Evolutionary conservation across 2,888 invertebrate genomes (phyloP), one percentile per base, ranked within the genome.

Genomic region (Emmelina monodactyla): DNA sequence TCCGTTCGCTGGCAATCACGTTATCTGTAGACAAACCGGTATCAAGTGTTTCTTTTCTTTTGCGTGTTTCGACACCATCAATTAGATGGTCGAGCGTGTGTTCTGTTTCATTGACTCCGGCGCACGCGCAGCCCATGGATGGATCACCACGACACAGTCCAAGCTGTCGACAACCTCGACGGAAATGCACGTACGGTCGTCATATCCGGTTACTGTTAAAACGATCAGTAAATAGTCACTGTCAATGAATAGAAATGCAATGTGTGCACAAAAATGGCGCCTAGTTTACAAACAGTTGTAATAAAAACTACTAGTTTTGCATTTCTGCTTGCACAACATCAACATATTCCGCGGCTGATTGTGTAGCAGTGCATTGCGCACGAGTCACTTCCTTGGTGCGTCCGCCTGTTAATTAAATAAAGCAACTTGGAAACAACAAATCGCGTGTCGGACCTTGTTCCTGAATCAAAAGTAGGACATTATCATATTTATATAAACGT

Each of bases 391-490:
- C n/a, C n/a, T n/a, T n/a, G n/a, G n/a, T n/a, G n/a, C n/a, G n/a
- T n/a, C n/a, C n/a, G n/a, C n/a, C 25, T n/a, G 11, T 25, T 10
- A 25, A 25, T 25, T 25, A 25, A n/a, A 11, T 25, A 25, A 25
- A 25, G 25, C 9, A 7, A 25, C 25, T n/a, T 4, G n/a, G 25
- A 25, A 3, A 25, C 6, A 25, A 25, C 9, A 25, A 11, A 34
- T 64, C 46, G 70, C 75, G 67, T 72, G 68, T 47, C 25, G 25
- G 31, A 35, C 42, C 37, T 51, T 59, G 62, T 76, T 72, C 72
- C 73, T 72, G 70, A 66, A 52, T 51, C 57, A 57, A 69, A 67
- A 67, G 70, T 63, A 60, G 62, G 56, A 61, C 57, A 64, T 67
- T 62, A 65, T 56, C 67, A 68, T 73, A 69, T 63, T 64, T 66